Conservation (phyloP, 2,888 invertebrate species). For the Lottia gigantea region DNA sequence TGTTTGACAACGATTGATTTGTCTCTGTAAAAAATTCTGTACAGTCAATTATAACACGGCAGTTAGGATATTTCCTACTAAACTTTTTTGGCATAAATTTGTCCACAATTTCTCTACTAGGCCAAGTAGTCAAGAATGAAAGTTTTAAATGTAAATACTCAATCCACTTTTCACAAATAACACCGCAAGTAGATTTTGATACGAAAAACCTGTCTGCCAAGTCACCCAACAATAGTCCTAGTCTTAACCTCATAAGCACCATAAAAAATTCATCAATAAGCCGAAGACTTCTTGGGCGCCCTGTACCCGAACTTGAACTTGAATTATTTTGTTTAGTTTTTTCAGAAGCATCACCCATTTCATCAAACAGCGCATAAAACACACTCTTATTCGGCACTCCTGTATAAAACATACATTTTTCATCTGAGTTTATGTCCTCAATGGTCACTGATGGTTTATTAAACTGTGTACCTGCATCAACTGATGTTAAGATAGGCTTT, state of each 20-base stretch:
- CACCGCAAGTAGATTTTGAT: conserved; percentile 20
- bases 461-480: too few relatives aligned
- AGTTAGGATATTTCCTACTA: conserved; percentile 24
- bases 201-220: conserved; percentile 23
- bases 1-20: conserved; percentile 23
- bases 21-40: conserved; percentile 34
- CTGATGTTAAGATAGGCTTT: too few relatives aligned
- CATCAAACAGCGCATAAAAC: conserved; percentile 28
- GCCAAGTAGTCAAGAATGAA: conserved; percentile 15
- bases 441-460: too few relatives aligned
- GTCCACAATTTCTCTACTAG: conserved; percentile 15
- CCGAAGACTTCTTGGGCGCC: conserved; percentile 20
- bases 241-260: conserved; percentile 26
- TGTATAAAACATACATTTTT: too few relatives aligned
- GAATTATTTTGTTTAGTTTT: background rate
- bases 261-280: conserved; percentile 28
- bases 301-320: background rate
- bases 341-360: conserved; percentile 21
- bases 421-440: too few relatives aligned
- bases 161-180: conserved; percentile 19
- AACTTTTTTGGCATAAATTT: conserved; percentile 29
- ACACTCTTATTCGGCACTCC: background rate
- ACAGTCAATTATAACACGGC: conserved; percentile 36
- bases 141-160: conserved; percentile 20
- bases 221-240: conserved; percentile 26